phyloP scores from a whole-genome alignment of 2,113 vertebrate genomes.

The Hyperoodon ampullatus region DNA sequence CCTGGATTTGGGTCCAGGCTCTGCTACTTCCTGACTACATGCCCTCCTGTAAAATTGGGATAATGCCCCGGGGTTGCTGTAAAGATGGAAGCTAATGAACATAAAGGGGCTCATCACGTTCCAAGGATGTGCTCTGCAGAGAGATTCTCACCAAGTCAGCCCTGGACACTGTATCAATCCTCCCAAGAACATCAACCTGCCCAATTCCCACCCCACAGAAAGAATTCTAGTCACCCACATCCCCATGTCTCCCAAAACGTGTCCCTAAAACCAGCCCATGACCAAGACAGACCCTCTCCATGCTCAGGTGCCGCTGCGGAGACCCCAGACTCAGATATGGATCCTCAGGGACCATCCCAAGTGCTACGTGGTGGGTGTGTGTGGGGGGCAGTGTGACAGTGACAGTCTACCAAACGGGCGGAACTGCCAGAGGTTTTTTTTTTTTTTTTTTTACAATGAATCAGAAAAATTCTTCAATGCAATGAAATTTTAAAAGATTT shows the following conservation, averaged over 20 bases:
- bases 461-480: neutral
- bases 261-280: neutral
- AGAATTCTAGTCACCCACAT: neutral
- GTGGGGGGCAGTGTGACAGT: neutral
- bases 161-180: neutral
- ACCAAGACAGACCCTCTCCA: neutral
- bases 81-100: neutral
- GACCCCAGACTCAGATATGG: neutral
- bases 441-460: neutral
- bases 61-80: neutral
- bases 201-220: neutral
- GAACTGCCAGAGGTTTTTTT: neutral
- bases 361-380: accelerated
- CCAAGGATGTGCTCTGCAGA: neutral
- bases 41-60: neutral
- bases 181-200: neutral
- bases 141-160: neutral
- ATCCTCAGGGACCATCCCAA: neutral
- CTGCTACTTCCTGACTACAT: neutral
- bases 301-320: accelerated
- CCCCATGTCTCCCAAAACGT: neutral
- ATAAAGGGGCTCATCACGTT: too few relatives aligned
- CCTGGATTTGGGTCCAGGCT: neutral
- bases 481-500: neutral
- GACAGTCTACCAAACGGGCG: too few relatives aligned